A percentile compares a stretch with the other conserved stretches of the same genome.
phyloP scores from a whole-genome alignment of 2,113 vertebrate genomes.

The Oryzias javanicus region DNA sequence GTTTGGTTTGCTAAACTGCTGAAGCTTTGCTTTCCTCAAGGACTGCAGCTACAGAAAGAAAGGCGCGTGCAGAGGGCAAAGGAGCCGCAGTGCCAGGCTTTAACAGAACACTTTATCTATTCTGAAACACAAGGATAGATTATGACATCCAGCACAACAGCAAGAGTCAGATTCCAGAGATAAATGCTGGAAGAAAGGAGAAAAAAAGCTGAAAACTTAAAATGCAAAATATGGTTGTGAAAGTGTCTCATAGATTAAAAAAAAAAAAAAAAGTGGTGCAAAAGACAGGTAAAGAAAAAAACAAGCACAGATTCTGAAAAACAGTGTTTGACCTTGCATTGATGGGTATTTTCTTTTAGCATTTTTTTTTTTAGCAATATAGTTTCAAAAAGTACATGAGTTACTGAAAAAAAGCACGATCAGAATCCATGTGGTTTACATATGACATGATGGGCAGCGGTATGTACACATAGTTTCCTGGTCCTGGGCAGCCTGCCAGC shows the following conservation, averaged over 20 bases:
- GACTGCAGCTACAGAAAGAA: slow-evolving; percentile 57
- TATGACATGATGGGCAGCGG: slow-evolving; percentile 20
- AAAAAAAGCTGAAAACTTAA: background rate
- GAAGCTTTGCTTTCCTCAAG: slow-evolving; percentile 63
- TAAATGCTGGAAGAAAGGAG: background rate
- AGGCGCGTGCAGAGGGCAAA: slow-evolving; percentile 60
- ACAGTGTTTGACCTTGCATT: background rate
- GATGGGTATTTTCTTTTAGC: too few relatives aligned
- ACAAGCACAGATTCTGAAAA: too few relatives aligned
- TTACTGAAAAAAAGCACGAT: background rate
- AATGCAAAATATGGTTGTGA: background rate
- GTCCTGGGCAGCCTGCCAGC: slow-evolving; percentile 32
- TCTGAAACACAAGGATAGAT: slow-evolving; percentile 19
- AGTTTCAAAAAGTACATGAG: background rate
- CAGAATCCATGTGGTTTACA: slow-evolving; percentile 13
- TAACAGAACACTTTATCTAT: slow-evolving; percentile 24
- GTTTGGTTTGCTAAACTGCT: slow-evolving; percentile 60
- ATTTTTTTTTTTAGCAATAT: background rate
- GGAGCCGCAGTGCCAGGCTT: slow-evolving; percentile 57
- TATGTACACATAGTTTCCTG: slow-evolving; percentile 32
- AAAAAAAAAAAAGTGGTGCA: background rate
- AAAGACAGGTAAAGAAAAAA: background rate
- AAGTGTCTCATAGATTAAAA: background rate
- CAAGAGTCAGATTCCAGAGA: background rate
- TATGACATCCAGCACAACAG: background rate